Percentiles rank a stretch among this genome's conserved stretches.
Evolutionary conservation across 2,888 invertebrate species (phyloP).

Genomic region (Epinotia bilunana): DNA sequence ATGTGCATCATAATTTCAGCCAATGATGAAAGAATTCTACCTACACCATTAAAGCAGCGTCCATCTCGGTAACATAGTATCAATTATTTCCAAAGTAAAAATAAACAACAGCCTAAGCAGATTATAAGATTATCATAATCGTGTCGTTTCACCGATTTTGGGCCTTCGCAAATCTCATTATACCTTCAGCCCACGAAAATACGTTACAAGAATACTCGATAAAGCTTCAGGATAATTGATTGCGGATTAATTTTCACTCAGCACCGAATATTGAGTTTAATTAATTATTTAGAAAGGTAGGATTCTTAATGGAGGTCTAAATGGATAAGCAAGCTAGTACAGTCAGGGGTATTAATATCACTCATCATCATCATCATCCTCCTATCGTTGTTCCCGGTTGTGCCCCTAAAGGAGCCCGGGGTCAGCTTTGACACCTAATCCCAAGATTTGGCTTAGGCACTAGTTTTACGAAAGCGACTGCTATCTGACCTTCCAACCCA

Average conservation of each 20-base stretch:
- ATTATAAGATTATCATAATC: constrained; percentile 40
- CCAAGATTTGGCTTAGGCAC: no score
- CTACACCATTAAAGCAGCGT: neutral
- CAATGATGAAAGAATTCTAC: neutral
- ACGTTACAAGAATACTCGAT: constrained; percentile 20
- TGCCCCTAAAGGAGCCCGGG: no score
- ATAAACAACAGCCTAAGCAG: constrained; percentile 34
- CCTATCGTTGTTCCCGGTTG: no score
- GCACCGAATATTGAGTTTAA: neutral
- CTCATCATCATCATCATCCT: no score
- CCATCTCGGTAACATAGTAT: neutral
- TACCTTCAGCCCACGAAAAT: constrained; percentile 20
- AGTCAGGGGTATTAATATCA: no score
- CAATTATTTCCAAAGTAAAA: constrained; percentile 37
- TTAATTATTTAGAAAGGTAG: constrained; percentile 5
- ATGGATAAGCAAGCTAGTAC: no score
- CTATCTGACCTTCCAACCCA: no score
- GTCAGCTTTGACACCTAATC: no score
- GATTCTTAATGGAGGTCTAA: neutral
- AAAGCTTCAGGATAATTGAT: constrained; percentile 16
- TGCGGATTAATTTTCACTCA: constrained; percentile 16
- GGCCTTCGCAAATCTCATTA: constrained; percentile 33
- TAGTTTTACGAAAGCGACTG: no score
- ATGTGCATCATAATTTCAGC: no score
- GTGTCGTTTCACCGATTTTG: constrained; percentile 28